Evolutionary conservation across 2,797 vertebrate species (phyloP).

Genomic region (Poecilia velifera): DNA sequence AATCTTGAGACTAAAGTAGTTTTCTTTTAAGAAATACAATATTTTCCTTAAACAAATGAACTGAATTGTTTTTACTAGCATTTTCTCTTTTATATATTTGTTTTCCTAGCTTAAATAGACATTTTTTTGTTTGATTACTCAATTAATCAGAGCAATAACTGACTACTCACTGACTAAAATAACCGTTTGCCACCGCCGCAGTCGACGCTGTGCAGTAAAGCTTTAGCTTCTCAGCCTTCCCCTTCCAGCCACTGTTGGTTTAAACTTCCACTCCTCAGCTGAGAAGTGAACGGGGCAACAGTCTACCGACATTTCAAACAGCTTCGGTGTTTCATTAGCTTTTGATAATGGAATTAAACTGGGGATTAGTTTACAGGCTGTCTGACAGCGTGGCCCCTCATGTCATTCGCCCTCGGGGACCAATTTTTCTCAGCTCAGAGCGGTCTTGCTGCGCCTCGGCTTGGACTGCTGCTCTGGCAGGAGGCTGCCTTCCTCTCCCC

Average conservation of each 20-base stretch:
- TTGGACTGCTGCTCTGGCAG: slow-evolving; percentile 40
- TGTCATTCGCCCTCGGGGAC: slow-evolving; percentile 22
- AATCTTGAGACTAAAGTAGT: no score
- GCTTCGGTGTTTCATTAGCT: slow-evolving; percentile 27
- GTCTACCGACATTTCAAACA: slow-evolving; percentile 5
- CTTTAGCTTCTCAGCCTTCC: neutral
- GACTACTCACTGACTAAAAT: no score
- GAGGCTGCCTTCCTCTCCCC: slow-evolving; percentile 37
- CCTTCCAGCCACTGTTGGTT: neutral
- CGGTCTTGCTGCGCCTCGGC: slow-evolving; percentile 35
- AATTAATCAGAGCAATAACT: no score
- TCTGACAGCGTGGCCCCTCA: slow-evolving; percentile 5
- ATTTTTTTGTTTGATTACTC: no score
- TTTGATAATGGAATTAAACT: slow-evolving; percentile 34
- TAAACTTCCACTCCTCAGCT: neutral
- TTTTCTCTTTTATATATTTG: no score
- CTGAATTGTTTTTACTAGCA: no score
- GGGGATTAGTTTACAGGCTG: slow-evolving; percentile 44
- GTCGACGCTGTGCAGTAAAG: neutral
- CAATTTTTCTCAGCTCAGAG: slow-evolving; percentile 19
- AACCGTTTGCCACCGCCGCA: no score
- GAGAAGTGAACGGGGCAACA: neutral
- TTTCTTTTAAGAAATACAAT: no score
- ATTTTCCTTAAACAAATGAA: no score
- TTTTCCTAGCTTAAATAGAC: no score